phyloP scores from a whole-genome alignment of 2,797 vertebrate species.

The Sphaeramia orbicularis region DNA sequence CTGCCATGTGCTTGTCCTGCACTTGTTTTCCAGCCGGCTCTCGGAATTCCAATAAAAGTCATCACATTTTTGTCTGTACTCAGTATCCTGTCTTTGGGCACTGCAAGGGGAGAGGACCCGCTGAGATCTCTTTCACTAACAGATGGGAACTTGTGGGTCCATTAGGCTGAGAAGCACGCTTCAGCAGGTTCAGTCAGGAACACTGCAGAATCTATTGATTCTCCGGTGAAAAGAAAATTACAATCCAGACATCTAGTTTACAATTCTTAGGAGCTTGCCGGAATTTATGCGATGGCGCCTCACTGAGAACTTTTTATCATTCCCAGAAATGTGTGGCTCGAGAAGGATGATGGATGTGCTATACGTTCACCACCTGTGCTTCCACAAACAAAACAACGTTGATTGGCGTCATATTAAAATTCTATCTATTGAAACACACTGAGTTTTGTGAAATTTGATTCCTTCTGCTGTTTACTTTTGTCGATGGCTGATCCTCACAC shows the following conservation, averaged over 20 bases:
- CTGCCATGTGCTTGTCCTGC: slow-evolving; percentile 32
- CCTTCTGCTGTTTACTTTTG: slow-evolving; percentile 3
- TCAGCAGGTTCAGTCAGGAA: slow-evolving; percentile 78
- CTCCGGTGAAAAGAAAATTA: slow-evolving; percentile 77
- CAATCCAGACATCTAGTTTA: slow-evolving; percentile 78
- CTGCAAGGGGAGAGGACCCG: slow-evolving; percentile 45
- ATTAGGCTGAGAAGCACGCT: slow-evolving; percentile 79
- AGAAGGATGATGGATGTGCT: slow-evolving; percentile 62
- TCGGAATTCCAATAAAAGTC: slow-evolving; percentile 76
- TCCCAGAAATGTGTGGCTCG: slow-evolving; percentile 19
- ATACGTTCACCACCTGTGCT: slow-evolving; percentile 63
- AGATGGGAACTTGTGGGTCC: slow-evolving; percentile 83
- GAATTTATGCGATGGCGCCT: slow-evolving; percentile 48
- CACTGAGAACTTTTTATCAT: slow-evolving; percentile 29
- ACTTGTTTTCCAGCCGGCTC: slow-evolving; percentile 66
- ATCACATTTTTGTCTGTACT: slow-evolving; percentile 57
- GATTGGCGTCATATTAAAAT: slow-evolving; percentile 55
- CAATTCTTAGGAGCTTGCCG: slow-evolving; percentile 63
- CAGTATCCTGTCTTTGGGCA: slow-evolving; percentile 60
- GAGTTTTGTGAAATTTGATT: slow-evolving; percentile 3
- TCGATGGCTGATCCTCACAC: slow-evolving; percentile 19
- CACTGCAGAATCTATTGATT: slow-evolving; percentile 79
- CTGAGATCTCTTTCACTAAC: slow-evolving; percentile 80
- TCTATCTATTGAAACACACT: slow-evolving; percentile 39
- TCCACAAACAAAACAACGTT: slow-evolving; percentile 41